A percentile compares a stretch with the other conserved stretches of the same genome.
These are phyloP conservation scores for Aphis craccivora DNA, from an alignment of 1,140 invertebrate species.

Conservation along the genomic window DNA sequence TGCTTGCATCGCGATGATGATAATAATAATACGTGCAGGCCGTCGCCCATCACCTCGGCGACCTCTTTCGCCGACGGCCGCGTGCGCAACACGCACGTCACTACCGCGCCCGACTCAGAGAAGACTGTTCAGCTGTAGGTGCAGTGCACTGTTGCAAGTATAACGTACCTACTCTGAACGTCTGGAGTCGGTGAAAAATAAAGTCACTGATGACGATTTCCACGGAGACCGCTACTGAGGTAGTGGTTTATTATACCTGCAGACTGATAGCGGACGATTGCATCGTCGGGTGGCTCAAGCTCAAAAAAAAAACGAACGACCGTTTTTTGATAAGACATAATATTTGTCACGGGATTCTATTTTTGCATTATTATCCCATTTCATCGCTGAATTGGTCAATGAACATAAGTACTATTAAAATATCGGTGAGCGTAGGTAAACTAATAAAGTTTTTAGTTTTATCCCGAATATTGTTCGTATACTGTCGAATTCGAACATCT, in stretches of 20 bases:
- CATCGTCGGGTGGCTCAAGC: neutral
- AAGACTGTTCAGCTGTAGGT: no score
- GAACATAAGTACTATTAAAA: neutral
- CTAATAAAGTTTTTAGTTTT: neutral
- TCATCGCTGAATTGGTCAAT: neutral
- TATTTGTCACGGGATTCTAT: neutral
- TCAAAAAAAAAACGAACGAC: neutral
- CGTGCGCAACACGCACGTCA: neutral
- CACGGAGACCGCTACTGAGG: neutral
- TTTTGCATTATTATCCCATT: neutral
- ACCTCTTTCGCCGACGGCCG: slow-evolving; percentile 28
- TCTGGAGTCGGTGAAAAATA: neutral
- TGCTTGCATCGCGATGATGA: slow-evolving; percentile 1
- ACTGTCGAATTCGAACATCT: no score
- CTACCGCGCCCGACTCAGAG: neutral
- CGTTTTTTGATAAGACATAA: neutral
- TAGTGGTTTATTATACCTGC: neutral
- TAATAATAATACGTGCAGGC: slow-evolving; percentile 1
- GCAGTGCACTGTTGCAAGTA: no score
- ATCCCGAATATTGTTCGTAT: neutral
- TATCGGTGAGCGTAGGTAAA: no score
- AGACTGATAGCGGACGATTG: neutral
- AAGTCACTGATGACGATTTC: neutral
- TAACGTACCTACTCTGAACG: no score
- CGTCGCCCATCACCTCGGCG: slow-evolving; percentile 15